Base-by-base conservation (phyloP, 2,113 vertebrate genomes). In the Plotosus lineatus region DNA sequence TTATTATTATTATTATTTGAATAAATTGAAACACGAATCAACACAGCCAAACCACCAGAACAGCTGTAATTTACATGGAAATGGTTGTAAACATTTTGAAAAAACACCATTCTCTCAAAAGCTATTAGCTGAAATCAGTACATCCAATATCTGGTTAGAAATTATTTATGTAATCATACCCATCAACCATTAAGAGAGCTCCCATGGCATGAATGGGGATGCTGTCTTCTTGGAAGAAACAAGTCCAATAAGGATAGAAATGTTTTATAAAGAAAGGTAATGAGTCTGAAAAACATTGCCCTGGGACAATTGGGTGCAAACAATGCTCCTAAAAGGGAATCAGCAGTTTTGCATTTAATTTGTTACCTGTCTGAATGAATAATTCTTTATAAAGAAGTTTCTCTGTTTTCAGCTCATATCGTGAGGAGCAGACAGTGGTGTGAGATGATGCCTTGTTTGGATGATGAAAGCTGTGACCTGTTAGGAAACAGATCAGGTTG, bases 391-490 rank as follows among this genome's bases (percentile, higher is more conserved):
- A 17, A 46, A 33, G 9, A 8, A 36, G 31, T 46, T 58, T 31
- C 66, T 75, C 15, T 77, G 48, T 66, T 56, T 42, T 51, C 81
- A 88, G 86, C 53, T 26, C 58, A 82, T 33, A 88, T 88, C 5
- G 85, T 86, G 91, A 95, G 91, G 91, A 96, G 94, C 83, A 97
- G 94, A 94, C 97, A 97, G 93, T 99, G 98, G 98, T 99, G 98
- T 91, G 96, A 97, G 93, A 99, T 99, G 97, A 94, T 96, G 88
- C 98, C 98, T 9, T 99, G 98, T 91, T 95, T 98, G 95, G 97
- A 98, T 93, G 96, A 96, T 53, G 98, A 99, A 91, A 96, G 95
- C 90, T 98, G 97, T 77, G 96, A 97, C 93, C 93, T 99, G 91
- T 91, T 99, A 91, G 94, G 96, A 93, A 98, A 99, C 94, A 95